Percentiles rank a stretch among this genome's conserved stretches.
phyloP scores from a whole-genome alignment of 2,113 vertebrate genomes.

The Mandrillus leucophaeus region DNA sequence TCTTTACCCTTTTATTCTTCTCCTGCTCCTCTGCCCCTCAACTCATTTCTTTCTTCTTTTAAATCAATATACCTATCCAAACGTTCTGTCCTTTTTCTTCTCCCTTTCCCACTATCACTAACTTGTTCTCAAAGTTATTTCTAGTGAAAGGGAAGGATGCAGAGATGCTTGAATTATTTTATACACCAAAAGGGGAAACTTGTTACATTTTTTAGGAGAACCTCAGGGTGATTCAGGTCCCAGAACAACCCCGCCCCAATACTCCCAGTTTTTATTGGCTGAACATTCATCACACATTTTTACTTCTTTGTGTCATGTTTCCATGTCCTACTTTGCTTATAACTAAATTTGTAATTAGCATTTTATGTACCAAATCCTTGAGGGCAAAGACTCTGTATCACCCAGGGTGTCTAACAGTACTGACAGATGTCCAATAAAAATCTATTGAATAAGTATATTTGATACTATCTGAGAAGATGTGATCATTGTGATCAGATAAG shows the following conservation, averaged over 20 bases:
- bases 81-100: not conserved
- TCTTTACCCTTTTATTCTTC: constrained; percentile 38
- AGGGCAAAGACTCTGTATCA: not conserved
- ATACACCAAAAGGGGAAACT: not conserved
- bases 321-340: not conserved
- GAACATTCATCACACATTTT: not conserved
- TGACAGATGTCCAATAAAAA: constrained; percentile 38
- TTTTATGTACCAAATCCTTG: constrained; percentile 9
- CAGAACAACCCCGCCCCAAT: not conserved
- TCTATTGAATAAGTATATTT: not conserved
- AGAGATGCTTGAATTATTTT: constrained; percentile 9
- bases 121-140: constrained; percentile 5
- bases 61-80: not conserved
- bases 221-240: not conserved
- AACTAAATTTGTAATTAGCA: constrained; percentile 34
- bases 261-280: not conserved
- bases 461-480: not conserved
- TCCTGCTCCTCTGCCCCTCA: not conserved
- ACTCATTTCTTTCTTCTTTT: not conserved
- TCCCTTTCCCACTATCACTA: not conserved
- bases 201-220: not conserved
- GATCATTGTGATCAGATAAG: not conserved
- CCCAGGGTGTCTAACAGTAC: not conserved
- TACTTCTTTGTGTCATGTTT: constrained; percentile 11
- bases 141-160: not conserved